A percentile compares a stretch with the other conserved stretches of the same genome.
These are phyloP conservation scores for Pelosia muscerda DNA, from an alignment of 2,888 invertebrate species.

Conservation along the genomic window DNA sequence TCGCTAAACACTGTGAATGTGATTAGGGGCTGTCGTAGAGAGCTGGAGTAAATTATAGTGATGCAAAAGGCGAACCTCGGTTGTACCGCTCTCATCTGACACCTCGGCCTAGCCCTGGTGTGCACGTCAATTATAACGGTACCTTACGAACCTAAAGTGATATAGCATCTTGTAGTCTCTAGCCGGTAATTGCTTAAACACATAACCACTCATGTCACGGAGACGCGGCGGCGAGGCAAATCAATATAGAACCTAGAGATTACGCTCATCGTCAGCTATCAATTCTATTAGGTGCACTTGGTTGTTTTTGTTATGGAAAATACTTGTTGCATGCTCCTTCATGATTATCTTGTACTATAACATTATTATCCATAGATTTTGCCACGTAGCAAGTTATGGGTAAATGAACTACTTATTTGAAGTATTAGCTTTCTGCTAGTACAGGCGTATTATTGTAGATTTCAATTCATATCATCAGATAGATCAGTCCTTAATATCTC, in stretches of 20 bases:
- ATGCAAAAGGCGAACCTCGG: constrained; percentile 59
- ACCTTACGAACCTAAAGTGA: constrained; percentile 52
- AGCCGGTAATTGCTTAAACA: constrained; percentile 79
- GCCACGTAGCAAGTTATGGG: background rate
- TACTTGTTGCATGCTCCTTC: constrained; percentile 28
- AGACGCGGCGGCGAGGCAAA: constrained; percentile 63
- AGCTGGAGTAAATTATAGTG: constrained; percentile 74
- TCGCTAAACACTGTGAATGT: constrained; percentile 60
- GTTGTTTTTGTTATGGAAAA: constrained; percentile 39
- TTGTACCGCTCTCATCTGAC: constrained; percentile 72
- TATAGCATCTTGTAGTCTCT: constrained; percentile 58
- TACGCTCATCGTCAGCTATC: constrained; percentile 62
- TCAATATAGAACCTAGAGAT: constrained; percentile 61
- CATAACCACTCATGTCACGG: constrained; percentile 70
- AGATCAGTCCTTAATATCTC: too few relatives aligned
- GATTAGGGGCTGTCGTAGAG: constrained; percentile 68
- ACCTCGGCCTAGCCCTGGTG: constrained; percentile 68
- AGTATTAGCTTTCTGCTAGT: background rate
- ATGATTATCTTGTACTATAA: constrained; percentile 3
- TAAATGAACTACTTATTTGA: too few relatives aligned
- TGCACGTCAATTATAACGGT: constrained; percentile 80
- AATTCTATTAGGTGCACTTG: constrained; percentile 57
- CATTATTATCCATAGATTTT: constrained; percentile 9
- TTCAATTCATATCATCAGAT: too few relatives aligned
- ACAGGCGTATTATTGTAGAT: background rate